These are phyloP conservation scores for Eucidaris tribuloides DNA, from an alignment of 35 echinoderm and acorn worm genomes.

Conservation along the genomic window DNA sequence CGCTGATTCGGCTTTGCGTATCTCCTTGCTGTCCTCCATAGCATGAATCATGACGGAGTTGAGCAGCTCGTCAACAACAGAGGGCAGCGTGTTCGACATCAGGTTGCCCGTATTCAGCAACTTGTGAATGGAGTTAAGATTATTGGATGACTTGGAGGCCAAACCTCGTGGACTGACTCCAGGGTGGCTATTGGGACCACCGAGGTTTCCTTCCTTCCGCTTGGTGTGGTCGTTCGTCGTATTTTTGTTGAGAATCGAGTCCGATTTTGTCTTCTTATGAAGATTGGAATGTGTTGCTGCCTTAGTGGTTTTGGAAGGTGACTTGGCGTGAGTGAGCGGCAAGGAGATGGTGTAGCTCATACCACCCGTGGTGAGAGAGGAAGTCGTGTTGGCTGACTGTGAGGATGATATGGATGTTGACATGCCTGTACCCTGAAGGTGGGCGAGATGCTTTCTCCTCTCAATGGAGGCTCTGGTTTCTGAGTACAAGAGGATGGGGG, in stretches of 20 bases:
- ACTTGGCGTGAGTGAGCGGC: slow-evolving; percentile 21
- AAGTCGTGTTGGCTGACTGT: background rate
- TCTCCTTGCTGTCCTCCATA: slow-evolving; percentile 7
- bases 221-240: background rate
- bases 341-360: slow-evolving; percentile 16
- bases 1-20: no score
- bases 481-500: slow-evolving; percentile 5
- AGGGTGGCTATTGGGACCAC: background rate
- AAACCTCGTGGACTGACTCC: background rate
- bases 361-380: background rate
- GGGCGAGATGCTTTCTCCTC: slow-evolving; percentile 56
- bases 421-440: slow-evolving; percentile 18
- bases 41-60: slow-evolving; percentile 51
- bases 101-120: background rate
- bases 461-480: slow-evolving; percentile 81
- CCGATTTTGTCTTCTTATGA: background rate
- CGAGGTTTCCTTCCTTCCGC: background rate
- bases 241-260: background rate
- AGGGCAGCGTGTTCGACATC: background rate
- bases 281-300: background rate
- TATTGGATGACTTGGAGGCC: slow-evolving; percentile 1
- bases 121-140: background rate
- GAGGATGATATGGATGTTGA: slow-evolving; percentile 13
- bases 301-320: background rate
- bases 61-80: slow-evolving; percentile 26